A percentile compares a stretch with the other conserved stretches of the same genome.
phyloP scores from a whole-genome alignment of 1,140 invertebrate genomes.

The Pseudomyrmex concolor region DNA sequence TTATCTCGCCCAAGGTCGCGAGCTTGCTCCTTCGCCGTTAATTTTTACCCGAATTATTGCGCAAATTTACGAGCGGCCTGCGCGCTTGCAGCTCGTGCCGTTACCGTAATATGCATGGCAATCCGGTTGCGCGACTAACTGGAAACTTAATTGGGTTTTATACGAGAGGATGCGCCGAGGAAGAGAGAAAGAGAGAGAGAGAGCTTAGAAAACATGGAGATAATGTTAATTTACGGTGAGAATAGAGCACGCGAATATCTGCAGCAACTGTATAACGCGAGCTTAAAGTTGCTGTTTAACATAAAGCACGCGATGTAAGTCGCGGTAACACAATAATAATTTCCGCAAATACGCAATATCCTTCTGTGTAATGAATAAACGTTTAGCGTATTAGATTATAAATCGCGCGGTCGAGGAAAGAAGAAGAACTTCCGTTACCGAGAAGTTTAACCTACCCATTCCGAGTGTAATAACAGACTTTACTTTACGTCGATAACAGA shows the following conservation, averaged over 20 bases:
- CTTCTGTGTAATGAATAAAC: slow-evolving; percentile 35
- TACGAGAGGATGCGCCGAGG: background rate
- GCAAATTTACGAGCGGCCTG: slow-evolving; percentile 50
- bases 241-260: background rate
- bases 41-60: slow-evolving; percentile 53
- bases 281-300: slow-evolving; percentile 32
- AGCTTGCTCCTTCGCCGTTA: slow-evolving; percentile 17
- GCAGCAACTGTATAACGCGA: slow-evolving; percentile 2
- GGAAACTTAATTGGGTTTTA: slow-evolving; percentile 53
- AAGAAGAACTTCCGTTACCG: background rate
- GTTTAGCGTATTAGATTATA: slow-evolving; percentile 18
- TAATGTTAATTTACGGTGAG: slow-evolving; percentile 56
- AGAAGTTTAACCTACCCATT: background rate
- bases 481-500: slow-evolving; percentile 32
- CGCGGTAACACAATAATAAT: slow-evolving; percentile 38
- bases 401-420: background rate
- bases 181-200: slow-evolving; percentile 1
- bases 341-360: background rate
- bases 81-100: slow-evolving; percentile 16
- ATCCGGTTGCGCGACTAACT: slow-evolving; percentile 43
- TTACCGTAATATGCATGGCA: slow-evolving; percentile 55
- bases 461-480: background rate
- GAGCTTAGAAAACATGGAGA: slow-evolving; percentile 34
- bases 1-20: slow-evolving; percentile 64
- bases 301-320: slow-evolving; percentile 23